Conservation (phyloP, 2,113 vertebrate species). For the Nannobrachium achirus region DNA sequence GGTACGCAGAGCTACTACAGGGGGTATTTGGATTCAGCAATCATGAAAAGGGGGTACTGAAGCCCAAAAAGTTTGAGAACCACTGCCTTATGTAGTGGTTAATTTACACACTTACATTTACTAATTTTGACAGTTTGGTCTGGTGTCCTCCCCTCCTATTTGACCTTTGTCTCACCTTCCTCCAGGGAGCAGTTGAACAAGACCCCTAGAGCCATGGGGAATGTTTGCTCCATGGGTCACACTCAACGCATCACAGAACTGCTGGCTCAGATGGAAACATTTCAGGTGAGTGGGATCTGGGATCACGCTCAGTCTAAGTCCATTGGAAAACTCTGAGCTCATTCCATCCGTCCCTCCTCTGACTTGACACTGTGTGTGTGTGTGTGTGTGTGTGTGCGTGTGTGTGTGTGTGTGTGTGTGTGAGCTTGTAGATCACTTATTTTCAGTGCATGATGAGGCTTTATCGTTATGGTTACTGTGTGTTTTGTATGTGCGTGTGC, state of each 20-base stretch:
- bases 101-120: too few relatives aligned
- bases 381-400: background rate
- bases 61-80: too few relatives aligned
- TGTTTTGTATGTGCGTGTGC: conserved; percentile 22
- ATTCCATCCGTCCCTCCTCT: background rate
- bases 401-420: background rate
- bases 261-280: conserved; percentile 79
- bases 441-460: background rate
- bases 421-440: background rate
- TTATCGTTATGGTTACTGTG: too few relatives aligned
- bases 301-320: background rate
- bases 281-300: conserved; percentile 78
- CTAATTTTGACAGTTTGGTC: too few relatives aligned
- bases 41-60: too few relatives aligned
- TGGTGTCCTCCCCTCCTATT: too few relatives aligned
- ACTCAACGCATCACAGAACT: conserved; percentile 80
- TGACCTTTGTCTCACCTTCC: background rate
- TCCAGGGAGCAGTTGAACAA: conserved; percentile 84
- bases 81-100: too few relatives aligned
- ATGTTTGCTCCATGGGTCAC: conserved; percentile 64
- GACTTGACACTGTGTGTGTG: background rate
- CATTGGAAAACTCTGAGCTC: background rate
- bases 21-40: too few relatives aligned
- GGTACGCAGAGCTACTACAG: too few relatives aligned
- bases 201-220: conserved; percentile 57